Evolutionary conservation across 2,888 invertebrate genomes (phyloP).

Genomic region (Caenorhabditis auriculariae): DNA sequence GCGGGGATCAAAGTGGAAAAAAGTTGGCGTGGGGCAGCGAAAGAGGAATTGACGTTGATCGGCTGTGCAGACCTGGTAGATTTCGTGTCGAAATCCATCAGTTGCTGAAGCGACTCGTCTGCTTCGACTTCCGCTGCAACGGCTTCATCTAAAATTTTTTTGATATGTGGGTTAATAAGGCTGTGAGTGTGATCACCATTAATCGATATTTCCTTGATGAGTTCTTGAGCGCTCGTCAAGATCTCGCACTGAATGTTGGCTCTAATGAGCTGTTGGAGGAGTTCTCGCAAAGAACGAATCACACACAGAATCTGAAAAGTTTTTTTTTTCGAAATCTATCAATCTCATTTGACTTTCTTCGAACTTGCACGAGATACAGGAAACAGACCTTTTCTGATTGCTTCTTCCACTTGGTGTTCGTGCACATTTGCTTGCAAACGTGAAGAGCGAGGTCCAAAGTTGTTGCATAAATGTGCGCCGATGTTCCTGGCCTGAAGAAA

Average conservation of each 20-base stretch:
- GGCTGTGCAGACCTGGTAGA: constrained; percentile 6
- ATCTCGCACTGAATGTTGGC: constrained; percentile 34
- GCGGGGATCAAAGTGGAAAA: constrained; percentile 19
- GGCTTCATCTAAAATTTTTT: constrained; percentile 14
- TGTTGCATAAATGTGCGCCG: constrained; percentile 20
- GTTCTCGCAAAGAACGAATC: constrained; percentile 30
- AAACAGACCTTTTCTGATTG: constrained; percentile 27
- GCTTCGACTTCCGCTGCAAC: constrained; percentile 14
- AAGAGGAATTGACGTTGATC: constrained; percentile 16
- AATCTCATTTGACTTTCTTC: not conserved
- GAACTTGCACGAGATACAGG: not conserved
- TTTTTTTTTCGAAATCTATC: no score
- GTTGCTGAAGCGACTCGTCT: constrained; percentile 16
- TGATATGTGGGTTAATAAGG: no score
- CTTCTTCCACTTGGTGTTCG: constrained; percentile 43
- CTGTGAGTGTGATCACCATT: constrained; percentile 17
- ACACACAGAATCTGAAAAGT: constrained; percentile 29
- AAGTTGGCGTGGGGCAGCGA: constrained; percentile 23
- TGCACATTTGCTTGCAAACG: constrained; percentile 34
- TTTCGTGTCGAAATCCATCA: constrained; percentile 4
- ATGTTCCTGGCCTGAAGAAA: constrained; percentile 27
- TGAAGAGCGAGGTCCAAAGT: constrained; percentile 32
- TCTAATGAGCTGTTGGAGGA: constrained; percentile 39
- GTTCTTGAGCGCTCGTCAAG: constrained; percentile 13
- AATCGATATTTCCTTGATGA: constrained; percentile 29